Evolutionary conservation across 2,797 vertebrate species (phyloP).

Genomic region (Glossophaga mutica): DNA sequence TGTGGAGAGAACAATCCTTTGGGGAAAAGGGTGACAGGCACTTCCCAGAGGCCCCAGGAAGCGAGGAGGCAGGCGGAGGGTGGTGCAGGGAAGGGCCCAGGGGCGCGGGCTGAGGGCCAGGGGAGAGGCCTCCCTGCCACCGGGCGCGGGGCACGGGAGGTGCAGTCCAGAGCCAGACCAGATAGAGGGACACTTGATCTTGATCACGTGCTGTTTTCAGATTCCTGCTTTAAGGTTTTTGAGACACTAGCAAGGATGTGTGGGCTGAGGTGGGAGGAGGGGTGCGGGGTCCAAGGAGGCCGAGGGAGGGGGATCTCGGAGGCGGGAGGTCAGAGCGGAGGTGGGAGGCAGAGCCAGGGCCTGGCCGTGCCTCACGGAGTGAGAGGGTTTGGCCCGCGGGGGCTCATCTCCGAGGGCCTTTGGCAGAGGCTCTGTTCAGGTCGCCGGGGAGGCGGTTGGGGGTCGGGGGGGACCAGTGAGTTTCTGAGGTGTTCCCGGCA

Average conservation of each 20-base stretch:
- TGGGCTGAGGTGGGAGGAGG: neutral
- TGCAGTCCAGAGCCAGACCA: neutral
- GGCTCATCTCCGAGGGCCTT: neutral
- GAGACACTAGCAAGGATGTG: neutral
- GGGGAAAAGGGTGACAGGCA: neutral
- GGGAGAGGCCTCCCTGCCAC: neutral
- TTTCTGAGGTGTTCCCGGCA: neutral
- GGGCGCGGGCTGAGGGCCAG: neutral
- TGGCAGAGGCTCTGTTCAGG: neutral
- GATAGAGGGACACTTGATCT: neutral
- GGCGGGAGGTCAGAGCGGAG: neutral
- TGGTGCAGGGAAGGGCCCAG: neutral
- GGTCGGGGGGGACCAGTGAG: neutral
- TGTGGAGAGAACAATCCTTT: neutral
- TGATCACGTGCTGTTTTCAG: neutral
- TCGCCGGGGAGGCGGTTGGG: neutral
- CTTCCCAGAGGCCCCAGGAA: neutral
- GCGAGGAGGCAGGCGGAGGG: neutral
- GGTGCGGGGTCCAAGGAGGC: neutral
- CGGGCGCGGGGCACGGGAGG: rapidly evolving
- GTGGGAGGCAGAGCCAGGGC: neutral
- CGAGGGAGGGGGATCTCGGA: too few relatives aligned
- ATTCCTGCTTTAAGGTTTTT: neutral
- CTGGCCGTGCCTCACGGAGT: neutral
- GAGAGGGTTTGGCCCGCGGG: neutral